Percentiles rank a stretch among this genome's conserved stretches.
These are phyloP conservation scores for Brotula barbata DNA, from an alignment of 2,797 vertebrate genomes.

Conservation along the genomic window DNA sequence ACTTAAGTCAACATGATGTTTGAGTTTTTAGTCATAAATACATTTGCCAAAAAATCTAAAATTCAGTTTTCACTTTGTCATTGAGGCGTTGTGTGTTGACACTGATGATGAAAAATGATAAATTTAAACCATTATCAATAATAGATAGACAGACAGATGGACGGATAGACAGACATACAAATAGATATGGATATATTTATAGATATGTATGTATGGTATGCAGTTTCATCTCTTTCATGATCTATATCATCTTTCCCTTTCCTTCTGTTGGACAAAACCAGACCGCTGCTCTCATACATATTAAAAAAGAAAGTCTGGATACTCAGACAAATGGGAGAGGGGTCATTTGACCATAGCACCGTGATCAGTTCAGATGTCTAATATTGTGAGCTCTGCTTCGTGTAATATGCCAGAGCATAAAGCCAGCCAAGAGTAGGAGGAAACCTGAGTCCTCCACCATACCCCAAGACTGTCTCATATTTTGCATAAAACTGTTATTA, in stretches of 20 bases:
- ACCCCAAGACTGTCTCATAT: slow-evolving; percentile 55
- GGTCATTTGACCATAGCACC: background rate
- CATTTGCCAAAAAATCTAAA: no score
- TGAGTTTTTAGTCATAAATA: no score
- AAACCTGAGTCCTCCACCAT: slow-evolving; percentile 32
- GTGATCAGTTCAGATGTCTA: slow-evolving; percentile 10
- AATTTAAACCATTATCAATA: no score
- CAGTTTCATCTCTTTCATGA: background rate
- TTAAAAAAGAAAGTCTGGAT: background rate
- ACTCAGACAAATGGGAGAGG: slow-evolving; percentile 1
- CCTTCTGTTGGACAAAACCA: slow-evolving; percentile 16
- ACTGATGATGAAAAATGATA: no score
- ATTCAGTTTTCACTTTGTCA: no score
- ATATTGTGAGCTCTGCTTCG: slow-evolving; percentile 11
- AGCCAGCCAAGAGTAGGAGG: slow-evolving; percentile 27
- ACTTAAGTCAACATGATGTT: no score
- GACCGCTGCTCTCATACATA: slow-evolving; percentile 5
- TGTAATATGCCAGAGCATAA: slow-evolving; percentile 2
- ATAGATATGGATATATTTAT: no score
- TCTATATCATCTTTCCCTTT: slow-evolving; percentile 10
- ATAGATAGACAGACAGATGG: no score
- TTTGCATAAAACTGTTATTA: slow-evolving; percentile 75
- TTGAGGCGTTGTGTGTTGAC: no score
- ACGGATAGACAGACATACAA: no score
- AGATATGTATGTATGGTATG: background rate